Conservation (phyloP, 2,113 vertebrate species). For the Vulpes ferrilata region DNA sequence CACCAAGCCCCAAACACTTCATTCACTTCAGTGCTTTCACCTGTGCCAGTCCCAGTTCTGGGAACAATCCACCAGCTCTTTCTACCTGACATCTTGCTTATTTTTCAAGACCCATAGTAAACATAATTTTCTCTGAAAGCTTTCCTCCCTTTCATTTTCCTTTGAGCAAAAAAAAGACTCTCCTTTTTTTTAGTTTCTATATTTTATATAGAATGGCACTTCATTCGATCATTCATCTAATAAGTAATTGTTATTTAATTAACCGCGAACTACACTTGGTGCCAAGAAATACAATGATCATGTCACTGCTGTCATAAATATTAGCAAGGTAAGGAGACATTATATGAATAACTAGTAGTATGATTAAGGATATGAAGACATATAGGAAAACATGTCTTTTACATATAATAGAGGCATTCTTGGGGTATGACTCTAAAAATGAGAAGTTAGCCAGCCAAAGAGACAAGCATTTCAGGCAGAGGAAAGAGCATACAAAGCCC, state of each 20-base stretch:
- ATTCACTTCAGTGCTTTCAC: background rate
- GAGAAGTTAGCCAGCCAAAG: background rate
- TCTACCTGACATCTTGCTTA: background rate
- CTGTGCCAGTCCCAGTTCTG: background rate
- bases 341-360: background rate
- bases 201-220: background rate
- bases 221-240: background rate
- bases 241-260: conserved; percentile 24
- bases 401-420: background rate
- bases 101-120: conserved; percentile 27
- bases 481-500: background rate
- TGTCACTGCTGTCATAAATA: background rate
- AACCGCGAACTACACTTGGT: background rate
- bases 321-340: background rate
- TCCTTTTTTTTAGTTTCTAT: background rate
- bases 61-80: background rate
- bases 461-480: background rate
- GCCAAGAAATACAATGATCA: background rate
- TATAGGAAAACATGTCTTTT: background rate
- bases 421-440: background rate
- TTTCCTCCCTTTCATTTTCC: background rate
- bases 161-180: background rate
- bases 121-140: background rate
- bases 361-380: background rate
- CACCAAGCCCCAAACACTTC: background rate